Conservation (phyloP, 2,113 vertebrate species). For the Lonchura striata region DNA sequence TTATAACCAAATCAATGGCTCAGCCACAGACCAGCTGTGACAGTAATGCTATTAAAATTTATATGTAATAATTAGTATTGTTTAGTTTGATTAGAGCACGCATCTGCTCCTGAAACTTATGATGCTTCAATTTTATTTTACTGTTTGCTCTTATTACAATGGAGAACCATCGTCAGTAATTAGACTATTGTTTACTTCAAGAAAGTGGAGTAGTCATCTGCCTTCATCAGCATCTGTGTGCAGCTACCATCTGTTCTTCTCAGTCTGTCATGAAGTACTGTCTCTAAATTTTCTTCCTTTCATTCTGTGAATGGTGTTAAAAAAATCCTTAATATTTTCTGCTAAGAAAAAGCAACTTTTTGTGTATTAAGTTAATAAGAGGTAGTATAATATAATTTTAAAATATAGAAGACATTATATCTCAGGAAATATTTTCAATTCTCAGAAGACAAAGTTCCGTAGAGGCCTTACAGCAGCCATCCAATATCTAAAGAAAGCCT, state of each 20-base stretch:
- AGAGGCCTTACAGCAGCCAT: too few relatives aligned
- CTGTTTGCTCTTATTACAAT: slow-evolving; percentile 12
- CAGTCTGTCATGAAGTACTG: neutral
- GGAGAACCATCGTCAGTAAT: slow-evolving; percentile 14
- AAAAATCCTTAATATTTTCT: neutral
- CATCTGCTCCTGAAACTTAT: slow-evolving; percentile 27
- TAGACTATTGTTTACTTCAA: slow-evolving; percentile 50
- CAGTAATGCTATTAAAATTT: neutral
- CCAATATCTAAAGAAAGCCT: too few relatives aligned
- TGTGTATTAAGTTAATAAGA: neutral
- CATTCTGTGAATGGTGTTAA: neutral
- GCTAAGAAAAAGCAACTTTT: neutral
- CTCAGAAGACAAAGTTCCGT: neutral
- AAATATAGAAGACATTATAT: neutral
- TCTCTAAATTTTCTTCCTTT: neutral
- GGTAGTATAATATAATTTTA: neutral
- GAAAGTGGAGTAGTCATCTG: slow-evolving; percentile 8
- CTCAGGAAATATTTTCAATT: neutral
- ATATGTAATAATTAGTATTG: slow-evolving; percentile 41
- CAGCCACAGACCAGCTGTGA: neutral
- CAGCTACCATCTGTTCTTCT: slow-evolving; percentile 54
- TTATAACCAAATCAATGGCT: neutral
- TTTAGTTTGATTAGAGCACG: slow-evolving; percentile 28
- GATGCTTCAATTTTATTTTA: slow-evolving; percentile 8
- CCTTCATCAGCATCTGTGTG: neutral